Percentiles rank a stretch among this genome's conserved stretches.
Conservation (phyloP, 2,888 invertebrate species). For the Auanema sp. region DNA sequence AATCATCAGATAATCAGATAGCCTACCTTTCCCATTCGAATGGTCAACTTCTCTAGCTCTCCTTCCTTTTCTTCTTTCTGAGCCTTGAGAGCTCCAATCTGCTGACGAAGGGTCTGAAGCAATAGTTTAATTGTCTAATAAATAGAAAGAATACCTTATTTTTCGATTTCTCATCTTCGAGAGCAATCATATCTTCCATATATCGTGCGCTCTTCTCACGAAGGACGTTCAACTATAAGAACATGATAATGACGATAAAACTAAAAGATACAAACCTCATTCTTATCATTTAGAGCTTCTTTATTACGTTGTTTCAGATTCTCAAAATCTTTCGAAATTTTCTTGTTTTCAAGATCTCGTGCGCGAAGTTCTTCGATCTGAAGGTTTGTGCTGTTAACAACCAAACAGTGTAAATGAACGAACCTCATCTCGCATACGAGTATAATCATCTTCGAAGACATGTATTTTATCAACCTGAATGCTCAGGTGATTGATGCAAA, state of each 20-base stretch:
- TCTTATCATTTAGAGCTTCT: constrained; percentile 5
- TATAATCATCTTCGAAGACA: constrained; percentile 17
- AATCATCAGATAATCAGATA: neutral
- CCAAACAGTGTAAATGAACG: neutral
- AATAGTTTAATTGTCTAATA: neutral
- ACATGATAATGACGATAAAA: neutral
- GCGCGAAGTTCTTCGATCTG: constrained; percentile 12
- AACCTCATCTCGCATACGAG: constrained; percentile 15
- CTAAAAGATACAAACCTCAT: constrained; percentile 6
- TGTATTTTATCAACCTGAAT: constrained; percentile 12
- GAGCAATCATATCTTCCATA: constrained; percentile 10
- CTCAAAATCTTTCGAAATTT: constrained; percentile 10
- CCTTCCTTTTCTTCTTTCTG: constrained; percentile 18
- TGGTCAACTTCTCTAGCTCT: constrained; percentile 10
- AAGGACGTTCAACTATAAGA: constrained; percentile 15
- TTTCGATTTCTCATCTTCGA: constrained; percentile 14
- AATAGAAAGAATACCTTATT: constrained; percentile 2
- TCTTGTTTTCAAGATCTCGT: constrained; percentile 9
- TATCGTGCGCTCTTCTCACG: constrained; percentile 14
- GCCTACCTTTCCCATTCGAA: constrained; percentile 15
- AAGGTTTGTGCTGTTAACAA: neutral
- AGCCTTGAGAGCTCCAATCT: constrained; percentile 17
- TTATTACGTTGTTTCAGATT: constrained; percentile 16
- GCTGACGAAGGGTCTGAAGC: constrained; percentile 10
- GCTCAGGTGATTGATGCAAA: neutral